A percentile compares a stretch with the other conserved stretches of the same genome.
phyloP scores from a whole-genome alignment of 2,888 invertebrate genomes.

The Dorcus hopei region DNA sequence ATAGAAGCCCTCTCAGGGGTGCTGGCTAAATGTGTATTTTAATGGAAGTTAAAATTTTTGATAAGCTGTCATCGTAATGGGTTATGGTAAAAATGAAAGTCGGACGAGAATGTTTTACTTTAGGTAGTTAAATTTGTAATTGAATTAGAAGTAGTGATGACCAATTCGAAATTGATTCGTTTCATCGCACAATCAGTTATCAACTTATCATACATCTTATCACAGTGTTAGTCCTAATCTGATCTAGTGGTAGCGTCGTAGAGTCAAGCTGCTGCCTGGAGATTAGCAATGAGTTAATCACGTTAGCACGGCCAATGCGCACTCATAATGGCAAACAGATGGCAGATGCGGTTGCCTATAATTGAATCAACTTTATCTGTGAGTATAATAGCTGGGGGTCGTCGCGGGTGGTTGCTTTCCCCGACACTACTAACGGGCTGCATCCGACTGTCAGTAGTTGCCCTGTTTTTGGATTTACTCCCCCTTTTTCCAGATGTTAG shows the following conservation, averaged over 20 bases:
- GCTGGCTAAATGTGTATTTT: no score
- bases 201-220: slow-evolving; percentile 22
- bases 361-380: slow-evolving; percentile 52
- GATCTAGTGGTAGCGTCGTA: slow-evolving; percentile 20
- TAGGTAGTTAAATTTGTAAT: no score
- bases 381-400: slow-evolving; percentile 47
- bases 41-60: no score
- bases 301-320: slow-evolving; percentile 46
- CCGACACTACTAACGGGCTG: slow-evolving; percentile 32
- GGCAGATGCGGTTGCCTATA: slow-evolving; percentile 51
- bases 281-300: slow-evolving; percentile 49
- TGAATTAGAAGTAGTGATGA: no score
- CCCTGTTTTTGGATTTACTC: slow-evolving; percentile 28
- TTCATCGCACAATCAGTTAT: slow-evolving; percentile 25
- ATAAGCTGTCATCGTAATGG: no score
- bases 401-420: slow-evolving; percentile 44
- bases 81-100: no score
- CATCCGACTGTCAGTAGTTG: slow-evolving; percentile 34
- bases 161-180: slow-evolving; percentile 23
- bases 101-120: no score
- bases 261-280: slow-evolving; percentile 37
- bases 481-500: slow-evolving; percentile 27
- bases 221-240: slow-evolving; percentile 22
- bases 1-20: no score
- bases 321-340: slow-evolving; percentile 50